Conservation (phyloP, 2,113 vertebrate genomes). For the Spea multiplicata region DNA sequence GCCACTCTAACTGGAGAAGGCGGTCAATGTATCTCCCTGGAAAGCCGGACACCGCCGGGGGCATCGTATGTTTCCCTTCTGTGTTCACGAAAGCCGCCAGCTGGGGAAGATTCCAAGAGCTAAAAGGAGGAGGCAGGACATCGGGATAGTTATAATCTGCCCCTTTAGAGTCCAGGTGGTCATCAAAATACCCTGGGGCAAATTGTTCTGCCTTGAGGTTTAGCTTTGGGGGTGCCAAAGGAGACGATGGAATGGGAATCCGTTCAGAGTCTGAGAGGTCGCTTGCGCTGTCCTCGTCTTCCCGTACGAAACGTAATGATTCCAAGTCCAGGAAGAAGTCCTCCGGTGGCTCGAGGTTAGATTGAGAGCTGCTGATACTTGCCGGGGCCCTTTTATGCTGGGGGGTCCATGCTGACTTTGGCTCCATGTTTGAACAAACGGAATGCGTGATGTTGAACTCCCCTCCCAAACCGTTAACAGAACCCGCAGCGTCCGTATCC, state of each 20-base stretch:
- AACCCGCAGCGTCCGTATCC: constrained; percentile 15
- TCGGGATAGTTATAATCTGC: constrained; percentile 72
- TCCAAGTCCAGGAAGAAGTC: constrained; percentile 64
- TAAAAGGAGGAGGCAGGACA: constrained; percentile 84
- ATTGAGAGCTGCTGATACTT: constrained; percentile 9
- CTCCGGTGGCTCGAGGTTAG: constrained; percentile 30
- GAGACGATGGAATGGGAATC: constrained; percentile 58
- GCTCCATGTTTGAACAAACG: background rate
- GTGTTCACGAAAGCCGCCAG: constrained; percentile 70
- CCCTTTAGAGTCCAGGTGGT: constrained; percentile 42
- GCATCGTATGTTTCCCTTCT: constrained; percentile 57
- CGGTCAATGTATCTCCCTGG: constrained; percentile 78
- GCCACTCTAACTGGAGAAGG: constrained; percentile 83
- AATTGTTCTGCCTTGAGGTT: constrained; percentile 82
- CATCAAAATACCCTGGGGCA: constrained; percentile 55
- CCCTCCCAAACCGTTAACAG: constrained; percentile 22
- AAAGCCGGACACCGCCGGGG: constrained; percentile 59
- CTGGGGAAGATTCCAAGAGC: constrained; percentile 80
- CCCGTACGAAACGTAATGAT: constrained; percentile 63
- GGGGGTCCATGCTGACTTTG: background rate
- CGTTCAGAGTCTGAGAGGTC: constrained; percentile 87
- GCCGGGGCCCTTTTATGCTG: constrained; percentile 36
- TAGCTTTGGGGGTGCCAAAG: constrained; percentile 72
- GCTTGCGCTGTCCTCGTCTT: constrained; percentile 78
- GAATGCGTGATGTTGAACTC: too few species aligned